Base-by-base conservation (phyloP, 2,113 vertebrate genomes). In the Elephas maximus region DNA sequence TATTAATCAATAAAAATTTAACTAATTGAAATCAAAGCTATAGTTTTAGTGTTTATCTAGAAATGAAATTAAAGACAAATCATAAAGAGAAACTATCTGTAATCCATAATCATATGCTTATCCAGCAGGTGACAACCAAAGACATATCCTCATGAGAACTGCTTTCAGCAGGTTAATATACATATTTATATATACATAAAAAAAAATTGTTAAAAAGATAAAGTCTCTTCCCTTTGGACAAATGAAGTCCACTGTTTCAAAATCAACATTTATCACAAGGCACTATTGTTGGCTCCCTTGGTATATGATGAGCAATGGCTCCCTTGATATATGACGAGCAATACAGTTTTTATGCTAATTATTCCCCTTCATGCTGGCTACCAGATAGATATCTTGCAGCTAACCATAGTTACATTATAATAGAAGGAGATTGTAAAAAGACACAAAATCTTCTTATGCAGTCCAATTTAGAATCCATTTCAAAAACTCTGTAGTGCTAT, bases 351-450 rank as follows among this genome's bases (percentile, higher is more conserved):
- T 71, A 97, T 94, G 94, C 88, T 96, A 97, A 97, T 97, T 97
- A 76, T 95, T 96, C 78, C 73, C 91, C 9, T 77, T 97, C 92
- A 93, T 92, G 92, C 60, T 98, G 90, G 83, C 92, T 97, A 93
- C 93, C 96, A 71, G 44, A 96, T 71, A 98, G 92, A 63, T 60
- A 90, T 96, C 96, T 97, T 97, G 67, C 85, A 97, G 94, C 87
- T 97, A 96, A 97, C 96, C 85, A 97, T 83, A 97, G 44, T 96
- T 97, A 95, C 45, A 92, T 45, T 41, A 95, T 41, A 98, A 96
- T 90, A 96, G 93, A 97, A 83, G 89, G 77, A 93, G 74, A 97
- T 15, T 94, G 90, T 92, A 93, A 60, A 93, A 60, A 94, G 93
- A 94, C 44, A 97, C 76, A 94, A 94, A 89, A 93, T 96, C 41